Conservation (phyloP, 2,113 vertebrate species). For the Halichoerus grypus region DNA sequence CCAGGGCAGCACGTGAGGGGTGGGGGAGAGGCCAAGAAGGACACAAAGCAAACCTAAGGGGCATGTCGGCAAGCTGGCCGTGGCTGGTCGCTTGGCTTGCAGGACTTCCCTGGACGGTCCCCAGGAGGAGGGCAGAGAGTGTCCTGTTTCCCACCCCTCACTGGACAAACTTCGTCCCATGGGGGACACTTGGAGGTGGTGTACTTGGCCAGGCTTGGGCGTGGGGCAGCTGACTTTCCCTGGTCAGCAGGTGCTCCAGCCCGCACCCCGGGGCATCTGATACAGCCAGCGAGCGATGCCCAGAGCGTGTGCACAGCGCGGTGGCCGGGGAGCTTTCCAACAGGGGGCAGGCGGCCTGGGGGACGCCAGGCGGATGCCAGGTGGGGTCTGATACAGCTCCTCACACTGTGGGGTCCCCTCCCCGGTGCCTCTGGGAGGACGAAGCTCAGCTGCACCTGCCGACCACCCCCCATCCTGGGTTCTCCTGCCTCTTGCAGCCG, state of each 20-base stretch:
- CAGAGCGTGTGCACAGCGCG: fast-evolving
- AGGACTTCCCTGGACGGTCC: neutral
- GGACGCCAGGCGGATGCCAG: neutral
- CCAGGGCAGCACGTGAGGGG: neutral
- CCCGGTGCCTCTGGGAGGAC: neutral
- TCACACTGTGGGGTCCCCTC: neutral
- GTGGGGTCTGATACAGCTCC: neutral
- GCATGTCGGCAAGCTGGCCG: neutral
- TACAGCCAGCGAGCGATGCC: neutral
- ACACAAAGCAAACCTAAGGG: neutral
- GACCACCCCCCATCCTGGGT: neutral
- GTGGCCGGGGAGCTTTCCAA: neutral
- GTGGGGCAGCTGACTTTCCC: neutral
- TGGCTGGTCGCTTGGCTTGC: neutral
- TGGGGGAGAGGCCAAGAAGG: neutral
- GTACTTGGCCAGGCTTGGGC: neutral
- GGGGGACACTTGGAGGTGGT: neutral
- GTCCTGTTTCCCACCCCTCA: neutral
- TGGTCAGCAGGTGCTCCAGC: neutral
- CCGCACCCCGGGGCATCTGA: neutral
- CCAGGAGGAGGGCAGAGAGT: neutral
- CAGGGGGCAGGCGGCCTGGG: neutral
- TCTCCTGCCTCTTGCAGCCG: neutral
- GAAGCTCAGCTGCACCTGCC: no score
- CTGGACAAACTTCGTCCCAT: neutral